phyloP scores from a whole-genome alignment of 2,113 vertebrate species.

The Etheostoma cragini region DNA sequence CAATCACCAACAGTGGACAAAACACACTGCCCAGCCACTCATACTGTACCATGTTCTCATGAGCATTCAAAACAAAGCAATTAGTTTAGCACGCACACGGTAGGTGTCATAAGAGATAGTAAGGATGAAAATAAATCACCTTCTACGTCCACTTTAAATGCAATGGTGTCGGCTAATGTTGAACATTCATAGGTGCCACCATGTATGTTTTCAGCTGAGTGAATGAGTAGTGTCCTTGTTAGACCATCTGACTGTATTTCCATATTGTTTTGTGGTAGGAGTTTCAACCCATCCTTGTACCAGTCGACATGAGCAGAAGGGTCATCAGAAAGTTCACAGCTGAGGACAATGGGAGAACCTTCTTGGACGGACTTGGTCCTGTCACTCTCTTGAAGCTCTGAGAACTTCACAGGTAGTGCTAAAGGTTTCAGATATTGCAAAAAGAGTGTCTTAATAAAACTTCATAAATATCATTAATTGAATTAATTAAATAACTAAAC shows the following conservation, averaged over 20 bases:
- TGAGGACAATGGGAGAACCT: conserved; percentile 76
- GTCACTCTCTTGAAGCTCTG: conserved; percentile 72
- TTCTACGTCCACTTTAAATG: conserved; percentile 83
- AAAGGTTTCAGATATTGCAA: conserved; percentile 69
- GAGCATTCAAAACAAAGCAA: conserved; percentile 24
- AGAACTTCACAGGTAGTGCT: conserved; percentile 81
- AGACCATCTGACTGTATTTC: conserved; percentile 74
- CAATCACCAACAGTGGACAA: conserved; percentile 12
- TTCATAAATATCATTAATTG: background rate
- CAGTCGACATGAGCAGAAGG: conserved; percentile 75
- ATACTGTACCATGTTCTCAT: conserved; percentile 6
- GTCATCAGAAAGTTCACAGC: conserved; percentile 79
- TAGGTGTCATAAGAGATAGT: conserved; percentile 17
- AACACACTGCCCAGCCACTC: conserved; percentile 8
- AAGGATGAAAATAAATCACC: conserved; percentile 76
- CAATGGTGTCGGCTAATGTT: conserved; percentile 76
- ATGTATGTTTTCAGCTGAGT: conserved; percentile 73
- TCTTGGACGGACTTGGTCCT: conserved; percentile 71
- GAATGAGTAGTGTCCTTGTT: conserved; percentile 72
- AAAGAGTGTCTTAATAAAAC: conserved; percentile 54
- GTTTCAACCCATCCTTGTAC: conserved; percentile 80
- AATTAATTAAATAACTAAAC: conserved; percentile 7
- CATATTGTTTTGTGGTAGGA: conserved; percentile 70
- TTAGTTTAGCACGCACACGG: background rate
- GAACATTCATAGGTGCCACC: conserved; percentile 83